Base-by-base conservation (phyloP, 1,140 invertebrate species). In the Drosophila sturtevanti region DNA sequence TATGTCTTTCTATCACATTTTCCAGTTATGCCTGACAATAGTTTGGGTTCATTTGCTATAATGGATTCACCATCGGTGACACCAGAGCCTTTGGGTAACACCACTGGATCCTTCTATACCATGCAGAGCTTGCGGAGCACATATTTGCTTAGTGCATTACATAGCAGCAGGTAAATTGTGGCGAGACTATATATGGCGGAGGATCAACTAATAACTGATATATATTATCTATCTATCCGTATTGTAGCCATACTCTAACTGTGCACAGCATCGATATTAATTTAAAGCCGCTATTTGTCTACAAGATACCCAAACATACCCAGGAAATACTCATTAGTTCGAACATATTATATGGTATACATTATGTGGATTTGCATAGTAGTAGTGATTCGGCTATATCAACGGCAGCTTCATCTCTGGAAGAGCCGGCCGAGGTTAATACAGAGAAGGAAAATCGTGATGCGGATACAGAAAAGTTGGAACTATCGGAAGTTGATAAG, bases 191-290 rank as follows among this genome's bases (percentile, higher is more conserved):
- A 21, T n/a, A n/a, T n/a, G 16, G 21, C 10, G 1, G 0, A 2
- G 10, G 9, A 18, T 5, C 7, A 44, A 6, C 1, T 9, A 2
- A 16, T 4, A 21, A 4, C 21, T 21, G 9, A 11, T 2, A 10
- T 7, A 1, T 10, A 21, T 48, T 11, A 16, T 4, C 0, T 16
- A 14, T 55, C 12, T 7, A 18, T 18, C 5, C 44, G 1, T 24
- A 24, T 6, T 18, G 16, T 10, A 91, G 89, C n/a, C 81, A 91
- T 72, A 92, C 81, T 34, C 51, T 92, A 24, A 90, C 91, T n/a
- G 91, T 95, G 72, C 94, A 95, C 77, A 94, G 93, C 82, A 94
- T 94, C 66, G 94, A 95, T 82, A 92, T 95, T 41, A 94, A 94
- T 69, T 91, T 94, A 51, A 93, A 94, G 68, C 95, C 95, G 4